These are phyloP conservation scores for Apus apus DNA, from an alignment of 2,113 vertebrate genomes.

Conservation along the genomic window DNA sequence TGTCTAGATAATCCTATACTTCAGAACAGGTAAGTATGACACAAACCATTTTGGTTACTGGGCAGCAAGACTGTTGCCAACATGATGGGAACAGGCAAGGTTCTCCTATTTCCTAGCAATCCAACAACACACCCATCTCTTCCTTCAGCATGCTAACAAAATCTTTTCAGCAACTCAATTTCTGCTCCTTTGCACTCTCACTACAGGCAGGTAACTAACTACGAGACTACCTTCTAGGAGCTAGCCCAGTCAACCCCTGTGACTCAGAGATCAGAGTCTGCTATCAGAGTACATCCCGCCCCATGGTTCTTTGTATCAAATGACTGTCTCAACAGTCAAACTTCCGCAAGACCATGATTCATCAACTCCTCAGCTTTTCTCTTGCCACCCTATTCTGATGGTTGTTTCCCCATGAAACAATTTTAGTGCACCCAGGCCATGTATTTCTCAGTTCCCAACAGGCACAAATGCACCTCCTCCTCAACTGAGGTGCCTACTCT, in stretches of 20 bases:
- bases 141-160: background rate
- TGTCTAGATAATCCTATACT: too few relatives aligned
- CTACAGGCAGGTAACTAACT: background rate
- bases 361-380: background rate
- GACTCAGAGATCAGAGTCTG: background rate
- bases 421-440: background rate
- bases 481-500: accelerated
- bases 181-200: background rate
- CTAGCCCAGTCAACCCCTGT: background rate
- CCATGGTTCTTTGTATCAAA: background rate
- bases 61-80: background rate
- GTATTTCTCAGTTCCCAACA: background rate
- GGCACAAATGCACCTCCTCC: background rate
- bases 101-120: background rate
- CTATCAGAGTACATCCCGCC: background rate
- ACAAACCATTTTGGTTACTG: background rate
- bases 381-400: too few relatives aligned
- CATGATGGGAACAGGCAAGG: background rate
- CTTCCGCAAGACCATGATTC: background rate
- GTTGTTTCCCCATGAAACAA: background rate
- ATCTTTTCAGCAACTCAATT: background rate
- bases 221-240: background rate
- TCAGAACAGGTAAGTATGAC: background rate
- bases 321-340: background rate
- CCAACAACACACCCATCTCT: background rate